These are phyloP conservation scores for Camponotus vicinus DNA, from an alignment of 1,140 invertebrate species.

Conservation along the genomic window DNA sequence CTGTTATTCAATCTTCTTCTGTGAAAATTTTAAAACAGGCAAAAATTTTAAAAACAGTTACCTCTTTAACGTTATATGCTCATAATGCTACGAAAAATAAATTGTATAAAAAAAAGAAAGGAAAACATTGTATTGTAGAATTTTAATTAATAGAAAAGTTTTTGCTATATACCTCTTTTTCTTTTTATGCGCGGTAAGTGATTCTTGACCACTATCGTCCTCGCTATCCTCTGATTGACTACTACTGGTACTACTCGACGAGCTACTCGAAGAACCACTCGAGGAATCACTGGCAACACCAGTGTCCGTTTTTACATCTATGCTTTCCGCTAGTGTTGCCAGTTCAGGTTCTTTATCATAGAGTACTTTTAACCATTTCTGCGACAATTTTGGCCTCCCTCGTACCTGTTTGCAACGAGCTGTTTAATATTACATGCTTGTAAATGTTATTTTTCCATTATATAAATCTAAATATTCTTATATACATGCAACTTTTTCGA, in stretches of 20 bases:
- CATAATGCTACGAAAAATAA: conserved; percentile 67
- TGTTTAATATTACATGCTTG: background rate
- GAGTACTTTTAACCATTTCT: conserved; percentile 87
- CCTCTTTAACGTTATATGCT: conserved; percentile 70
- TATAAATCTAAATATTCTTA: background rate
- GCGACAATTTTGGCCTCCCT: conserved; percentile 97
- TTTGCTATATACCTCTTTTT: conserved; percentile 88
- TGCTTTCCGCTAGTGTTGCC: conserved; percentile 93
- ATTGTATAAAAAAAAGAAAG: conserved; percentile 1
- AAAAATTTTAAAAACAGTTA: conserved; percentile 73
- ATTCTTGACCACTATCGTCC: conserved; percentile 94
- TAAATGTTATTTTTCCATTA: background rate
- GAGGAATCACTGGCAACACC: conserved; percentile 98
- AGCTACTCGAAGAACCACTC: conserved; percentile 95
- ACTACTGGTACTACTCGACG: conserved; percentile 88
- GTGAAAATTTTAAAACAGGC: conserved; percentile 76
- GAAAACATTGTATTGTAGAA: conserved; percentile 5
- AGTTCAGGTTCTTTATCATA: conserved; percentile 93
- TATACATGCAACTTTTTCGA: background rate
- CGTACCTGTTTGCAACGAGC: conserved; percentile 84
- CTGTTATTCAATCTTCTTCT: conserved; percentile 85
- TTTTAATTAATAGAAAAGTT: conserved; percentile 5
- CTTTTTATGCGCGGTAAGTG: conserved; percentile 94
- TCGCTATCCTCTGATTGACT: conserved; percentile 89
- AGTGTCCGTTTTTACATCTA: conserved; percentile 95